phyloP scores from a whole-genome alignment of 1,140 invertebrate species.

The Propsilocerus akamusi region DNA sequence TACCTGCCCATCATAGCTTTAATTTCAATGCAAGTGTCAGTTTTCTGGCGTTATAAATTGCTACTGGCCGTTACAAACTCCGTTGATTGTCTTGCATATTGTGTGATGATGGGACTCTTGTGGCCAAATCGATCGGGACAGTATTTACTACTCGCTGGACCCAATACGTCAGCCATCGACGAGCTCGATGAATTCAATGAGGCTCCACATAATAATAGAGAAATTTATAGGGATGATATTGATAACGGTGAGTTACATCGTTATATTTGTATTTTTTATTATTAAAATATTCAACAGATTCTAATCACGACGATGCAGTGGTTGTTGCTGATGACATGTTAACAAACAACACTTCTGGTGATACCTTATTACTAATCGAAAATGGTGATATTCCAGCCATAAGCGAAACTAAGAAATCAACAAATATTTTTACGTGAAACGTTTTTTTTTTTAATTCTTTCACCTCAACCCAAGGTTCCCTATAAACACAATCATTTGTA shows the following conservation, averaged over 20 bases:
- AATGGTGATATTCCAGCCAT: not conserved
- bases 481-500: not conserved
- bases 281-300: not conserved
- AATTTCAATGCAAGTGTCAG: constrained; percentile 80
- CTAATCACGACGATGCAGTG: not conserved
- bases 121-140: constrained; percentile 85
- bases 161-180: constrained; percentile 49
- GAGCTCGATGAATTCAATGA: constrained; percentile 84
- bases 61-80: constrained; percentile 85
- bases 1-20: constrained; percentile 88
- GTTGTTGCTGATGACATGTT: not conserved
- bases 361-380: not conserved
- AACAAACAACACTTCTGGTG: not conserved
- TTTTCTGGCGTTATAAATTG: constrained; percentile 89
- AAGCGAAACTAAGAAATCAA: not conserved
- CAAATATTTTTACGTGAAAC: constrained; percentile 1
- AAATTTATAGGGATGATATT: not conserved
- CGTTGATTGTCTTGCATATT: constrained; percentile 84
- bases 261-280: not conserved
- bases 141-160: constrained; percentile 62
- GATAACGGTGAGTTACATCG: too few species aligned
- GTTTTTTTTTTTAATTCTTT: not conserved
- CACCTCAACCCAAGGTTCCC: not conserved
- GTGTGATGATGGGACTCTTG: constrained; percentile 80
- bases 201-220: constrained; percentile 44